A percentile compares a stretch with the other conserved stretches of the same genome.
Conservation (phyloP, 2,797 vertebrate genomes). For the Simalia tracyae region DNA sequence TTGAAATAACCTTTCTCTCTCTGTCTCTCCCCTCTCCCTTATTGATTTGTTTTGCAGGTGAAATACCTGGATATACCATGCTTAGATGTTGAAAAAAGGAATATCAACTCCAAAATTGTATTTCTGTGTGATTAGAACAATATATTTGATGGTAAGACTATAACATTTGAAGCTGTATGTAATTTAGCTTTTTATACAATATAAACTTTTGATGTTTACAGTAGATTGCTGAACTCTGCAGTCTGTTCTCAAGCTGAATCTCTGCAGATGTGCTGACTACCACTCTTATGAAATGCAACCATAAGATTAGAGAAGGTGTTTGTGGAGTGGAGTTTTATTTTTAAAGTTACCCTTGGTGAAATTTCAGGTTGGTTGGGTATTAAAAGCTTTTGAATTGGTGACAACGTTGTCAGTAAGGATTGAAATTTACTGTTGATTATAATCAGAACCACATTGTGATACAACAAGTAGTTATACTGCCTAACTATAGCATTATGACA, state of each 20-base stretch:
- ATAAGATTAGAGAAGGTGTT: not conserved
- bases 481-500: no score
- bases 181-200: not conserved
- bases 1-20: conserved; percentile 24
- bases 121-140: conserved; percentile 24
- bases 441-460: not conserved
- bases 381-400: not conserved
- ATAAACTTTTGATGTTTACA: not conserved
- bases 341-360: not conserved
- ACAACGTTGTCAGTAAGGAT: not conserved
- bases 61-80: conserved; percentile 36
- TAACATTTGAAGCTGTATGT: not conserved
- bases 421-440: not conserved
- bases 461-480: not conserved
- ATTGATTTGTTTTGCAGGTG: conserved; percentile 42
- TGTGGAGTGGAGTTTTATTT: not conserved
- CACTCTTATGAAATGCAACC: not conserved
- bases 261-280: not conserved
- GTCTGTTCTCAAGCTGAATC: not conserved
- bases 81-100: conserved; percentile 27
- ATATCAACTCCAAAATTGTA: conserved; percentile 46
- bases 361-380: not conserved
- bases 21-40: not conserved
- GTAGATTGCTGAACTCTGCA: not conserved
- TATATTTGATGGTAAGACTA: conserved; percentile 43